Evolutionary conservation across 2,888 invertebrate species (phyloP), one percentile per base, ranked within the genome.

Genomic region (Hedychridium roseum): DNA sequence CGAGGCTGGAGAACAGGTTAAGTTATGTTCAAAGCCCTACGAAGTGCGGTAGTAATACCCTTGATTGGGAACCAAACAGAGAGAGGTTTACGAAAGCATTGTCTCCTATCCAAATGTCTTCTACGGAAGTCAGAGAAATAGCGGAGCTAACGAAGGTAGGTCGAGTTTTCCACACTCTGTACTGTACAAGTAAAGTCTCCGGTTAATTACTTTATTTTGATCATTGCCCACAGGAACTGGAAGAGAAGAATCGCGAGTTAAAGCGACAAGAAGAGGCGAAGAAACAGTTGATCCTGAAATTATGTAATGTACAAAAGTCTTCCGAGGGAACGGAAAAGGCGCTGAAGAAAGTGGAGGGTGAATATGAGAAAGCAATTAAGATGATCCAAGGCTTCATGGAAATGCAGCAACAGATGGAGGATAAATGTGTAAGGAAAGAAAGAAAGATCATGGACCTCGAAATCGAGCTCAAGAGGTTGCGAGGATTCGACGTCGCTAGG

Each of bases 321-420:
- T 50, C 52, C 0, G 69, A 74, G 6, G 50, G 52, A 2, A 62
- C 56, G 2, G 71, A 76, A 4, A 58, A 68, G 6, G 74, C 70
- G 63, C 65, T 83, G 37, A 76, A 80, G 14, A 82, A 80, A 54
- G 65, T 85, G n/a, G 81, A 82, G 31, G 72, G 72, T 9, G 85
- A 85, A 55, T 81, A 85, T 57, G 78, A 80, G 31, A 85, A 85
- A 64, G 84, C 85, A 2, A 71, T 84, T 34, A 82, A 82, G 64
- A 82, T 83, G 80, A 84, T 85, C 39, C 84, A 85, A 74, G 82
- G 81, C 20, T 83, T 83, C 54, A 81, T 83, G 80, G 81, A 82
- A 50, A 82, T 82, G 60, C 83, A 83, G 59, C 80, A 83, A 52
- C 82, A 83, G 54, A 79, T 83, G 60, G 82, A 84, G 54, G 82